Base-by-base conservation (phyloP, 2,888 invertebrate species). In the Aphodius sticticus region DNA sequence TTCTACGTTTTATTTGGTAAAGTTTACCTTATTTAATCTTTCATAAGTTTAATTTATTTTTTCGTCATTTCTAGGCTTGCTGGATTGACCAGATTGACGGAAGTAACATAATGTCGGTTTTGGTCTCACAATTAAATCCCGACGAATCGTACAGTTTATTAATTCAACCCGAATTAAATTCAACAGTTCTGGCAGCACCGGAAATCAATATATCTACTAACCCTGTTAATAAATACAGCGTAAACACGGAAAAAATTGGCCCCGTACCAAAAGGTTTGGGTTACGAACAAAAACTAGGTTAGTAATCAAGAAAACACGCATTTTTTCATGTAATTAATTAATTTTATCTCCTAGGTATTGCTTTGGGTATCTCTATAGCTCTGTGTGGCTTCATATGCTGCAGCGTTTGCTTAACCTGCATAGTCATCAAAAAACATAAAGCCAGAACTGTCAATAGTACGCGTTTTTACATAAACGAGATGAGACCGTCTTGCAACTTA, bases 181-280 rank as follows among this genome's bases (percentile, higher is more conserved):
- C 53, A 14, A 89, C 91, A 79, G 89, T 92, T 37, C 85, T 90
- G 77, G 92, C 91, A 0, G 89, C 88, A 76, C 91, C 91, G 16
- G 88, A 88, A 69, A 89, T 90, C 7, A 92, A 91, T 0, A 83
- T 74, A 74, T 74, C 35, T 6, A 74, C 74, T 6, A 71, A 53
- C 1, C 53, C 12, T 0, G 7, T 71, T 35, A 74, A 35, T 35
- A 37, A 74, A 36, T 37, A 74, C n/a, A 35, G 36, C 26, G 26
- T 1, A 26, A 26, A 26, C 74, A 79, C 79, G 12, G 77, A 77
- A 6, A 79, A 79, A 69, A 79, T 79, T 7, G 77, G 77, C 37
- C 76, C 26, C 74, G 71, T 77, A 12, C 16, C 36, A 3, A 72
- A 69, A 9, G 36, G 69, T 35, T 69, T 69, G 37, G 77, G 38